These are phyloP conservation scores for Hemistola chrysoprasaria DNA, from an alignment of 2,888 invertebrate species.

Conservation along the genomic window DNA sequence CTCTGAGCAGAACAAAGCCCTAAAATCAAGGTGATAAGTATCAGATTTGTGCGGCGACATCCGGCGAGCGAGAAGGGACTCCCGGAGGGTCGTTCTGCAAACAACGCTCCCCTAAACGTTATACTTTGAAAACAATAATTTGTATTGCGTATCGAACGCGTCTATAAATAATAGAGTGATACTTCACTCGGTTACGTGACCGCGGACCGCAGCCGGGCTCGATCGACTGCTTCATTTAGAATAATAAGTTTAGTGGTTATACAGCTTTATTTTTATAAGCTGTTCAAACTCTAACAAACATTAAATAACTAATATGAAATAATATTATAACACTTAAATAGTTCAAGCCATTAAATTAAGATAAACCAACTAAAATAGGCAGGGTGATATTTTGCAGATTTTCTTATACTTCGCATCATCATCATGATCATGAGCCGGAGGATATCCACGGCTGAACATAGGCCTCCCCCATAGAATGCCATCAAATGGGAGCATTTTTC, in stretches of 20 bases:
- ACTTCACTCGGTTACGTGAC: conserved; percentile 62
- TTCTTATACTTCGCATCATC: too few species aligned
- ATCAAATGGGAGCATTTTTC: too few species aligned
- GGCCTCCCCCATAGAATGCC: too few species aligned
- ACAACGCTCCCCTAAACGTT: conserved; percentile 81
- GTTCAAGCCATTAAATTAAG: too few species aligned
- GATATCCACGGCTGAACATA: too few species aligned
- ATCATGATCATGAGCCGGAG: too few species aligned
- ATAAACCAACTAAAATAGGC: too few species aligned
- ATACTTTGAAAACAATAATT: conserved; percentile 83
- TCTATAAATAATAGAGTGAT: conserved; percentile 82
- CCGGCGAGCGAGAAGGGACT: conserved; percentile 40
- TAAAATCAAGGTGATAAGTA: conserved; percentile 51
- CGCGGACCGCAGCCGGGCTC: conserved; percentile 43
- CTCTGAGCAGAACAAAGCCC: conserved; percentile 49
- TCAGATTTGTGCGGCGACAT: conserved; percentile 48
- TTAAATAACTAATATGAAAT: too few species aligned
- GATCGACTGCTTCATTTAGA: conserved; percentile 46
- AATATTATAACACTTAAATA: too few species aligned
- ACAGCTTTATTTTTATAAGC: conserved; percentile 8
- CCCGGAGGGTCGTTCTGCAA: conserved; percentile 76
- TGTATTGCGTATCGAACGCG: conserved; percentile 82
- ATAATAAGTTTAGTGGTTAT: conserved; percentile 38
- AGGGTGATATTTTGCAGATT: too few species aligned
- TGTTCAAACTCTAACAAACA: neutral